Percentiles rank a stretch among this genome's conserved stretches.
Evolutionary conservation across 2,113 vertebrate species (phyloP).

Genomic region (Dipodomys merriami): DNA sequence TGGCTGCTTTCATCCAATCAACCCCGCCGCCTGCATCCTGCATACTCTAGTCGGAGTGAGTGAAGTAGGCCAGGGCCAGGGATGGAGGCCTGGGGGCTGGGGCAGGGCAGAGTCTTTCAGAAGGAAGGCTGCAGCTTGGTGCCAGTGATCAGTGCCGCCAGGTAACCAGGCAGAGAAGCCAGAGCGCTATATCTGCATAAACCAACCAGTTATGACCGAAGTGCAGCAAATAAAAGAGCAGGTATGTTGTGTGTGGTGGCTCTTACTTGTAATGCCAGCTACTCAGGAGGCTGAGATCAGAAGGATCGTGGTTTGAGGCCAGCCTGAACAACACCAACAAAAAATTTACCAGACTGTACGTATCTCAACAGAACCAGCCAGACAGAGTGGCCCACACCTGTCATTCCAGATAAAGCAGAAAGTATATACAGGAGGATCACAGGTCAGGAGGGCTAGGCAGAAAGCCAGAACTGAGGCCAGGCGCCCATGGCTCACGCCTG

Average conservation of each 20-base stretch:
- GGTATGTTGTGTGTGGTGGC: neutral
- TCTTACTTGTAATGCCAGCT: too few relatives aligned
- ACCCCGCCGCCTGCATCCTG: neutral
- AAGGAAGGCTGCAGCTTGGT: neutral
- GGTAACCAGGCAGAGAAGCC: neutral
- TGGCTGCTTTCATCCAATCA: neutral
- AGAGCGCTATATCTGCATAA: neutral
- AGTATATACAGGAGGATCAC: too few relatives aligned
- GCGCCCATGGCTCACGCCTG: too few relatives aligned
- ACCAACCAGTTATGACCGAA: neutral
- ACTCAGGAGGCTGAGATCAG: too few relatives aligned
- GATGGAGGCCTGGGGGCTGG: neutral
- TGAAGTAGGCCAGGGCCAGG: neutral
- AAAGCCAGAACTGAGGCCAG: too few relatives aligned
- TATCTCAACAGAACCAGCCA: too few relatives aligned
- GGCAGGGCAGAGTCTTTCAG: neutral
- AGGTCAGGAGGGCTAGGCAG: too few relatives aligned
- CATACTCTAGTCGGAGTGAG: neutral
- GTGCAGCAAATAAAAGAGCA: neutral
- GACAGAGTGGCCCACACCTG: too few relatives aligned
- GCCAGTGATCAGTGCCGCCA: accelerated
- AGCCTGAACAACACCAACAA: too few relatives aligned
- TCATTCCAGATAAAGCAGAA: too few relatives aligned
- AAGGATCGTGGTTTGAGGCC: too few relatives aligned
- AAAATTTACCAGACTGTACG: too few relatives aligned